Conservation (phyloP, 2,797 vertebrate species). For the Picus viridis region DNA sequence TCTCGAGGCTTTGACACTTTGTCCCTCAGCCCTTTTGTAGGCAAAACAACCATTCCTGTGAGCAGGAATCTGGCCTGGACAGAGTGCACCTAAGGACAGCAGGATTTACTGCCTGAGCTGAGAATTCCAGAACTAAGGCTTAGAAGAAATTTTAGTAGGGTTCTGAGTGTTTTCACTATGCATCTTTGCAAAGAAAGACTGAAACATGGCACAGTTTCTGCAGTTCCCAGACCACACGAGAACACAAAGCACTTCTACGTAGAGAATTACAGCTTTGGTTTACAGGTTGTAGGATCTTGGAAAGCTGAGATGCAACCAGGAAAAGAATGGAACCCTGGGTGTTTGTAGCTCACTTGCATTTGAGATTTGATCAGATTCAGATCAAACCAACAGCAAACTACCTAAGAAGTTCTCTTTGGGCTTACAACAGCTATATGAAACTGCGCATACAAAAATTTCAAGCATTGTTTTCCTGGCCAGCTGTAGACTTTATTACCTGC, state of each 20-base stretch:
- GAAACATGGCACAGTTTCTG: background rate
- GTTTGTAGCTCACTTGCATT: background rate
- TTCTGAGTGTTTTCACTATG: background rate
- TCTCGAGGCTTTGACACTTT: background rate
- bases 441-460: background rate
- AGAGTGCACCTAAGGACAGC: background rate
- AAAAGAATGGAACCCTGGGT: background rate
- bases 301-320: background rate
- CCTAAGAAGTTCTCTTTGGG: background rate
- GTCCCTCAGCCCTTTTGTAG: background rate
- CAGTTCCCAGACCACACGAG: background rate
- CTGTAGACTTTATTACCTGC: background rate
- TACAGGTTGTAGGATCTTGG: background rate
- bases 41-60: background rate
- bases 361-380: background rate
- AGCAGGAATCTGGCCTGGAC: background rate
- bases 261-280: background rate
- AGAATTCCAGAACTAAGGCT: background rate
- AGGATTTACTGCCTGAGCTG: background rate
- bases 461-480: background rate
- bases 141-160: background rate
- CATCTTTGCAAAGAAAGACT: background rate
- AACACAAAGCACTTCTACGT: background rate
- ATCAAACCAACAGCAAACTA: background rate
- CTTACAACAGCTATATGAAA: background rate